Conservation (phyloP, 2,797 vertebrate species). For the Danio jaintianensis region DNA sequence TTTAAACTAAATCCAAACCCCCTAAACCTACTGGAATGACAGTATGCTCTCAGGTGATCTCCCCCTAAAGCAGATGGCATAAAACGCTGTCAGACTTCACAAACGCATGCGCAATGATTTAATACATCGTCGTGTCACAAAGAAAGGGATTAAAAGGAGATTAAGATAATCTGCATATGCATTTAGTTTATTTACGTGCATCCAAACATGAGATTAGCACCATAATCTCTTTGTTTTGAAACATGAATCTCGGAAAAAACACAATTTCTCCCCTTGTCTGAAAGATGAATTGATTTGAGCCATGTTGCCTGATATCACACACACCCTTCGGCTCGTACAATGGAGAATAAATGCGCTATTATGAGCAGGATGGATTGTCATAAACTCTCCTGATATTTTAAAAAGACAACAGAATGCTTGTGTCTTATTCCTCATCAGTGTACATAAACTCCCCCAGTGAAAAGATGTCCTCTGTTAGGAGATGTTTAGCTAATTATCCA, state of each 20-base stretch:
- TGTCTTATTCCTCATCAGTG: slow-evolving; percentile 49
- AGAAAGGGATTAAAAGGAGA: slow-evolving; percentile 33
- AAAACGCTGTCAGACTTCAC: background rate
- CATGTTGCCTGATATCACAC: background rate
- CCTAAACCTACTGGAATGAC: background rate
- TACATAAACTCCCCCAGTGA: slow-evolving; percentile 67
- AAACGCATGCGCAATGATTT: background rate
- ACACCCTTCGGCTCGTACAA: background rate
- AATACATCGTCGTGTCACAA: background rate
- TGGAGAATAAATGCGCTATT: background rate
- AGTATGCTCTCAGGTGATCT: background rate
- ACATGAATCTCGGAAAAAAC: background rate
- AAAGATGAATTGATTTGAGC: background rate
- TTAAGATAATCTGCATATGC: slow-evolving; percentile 27
- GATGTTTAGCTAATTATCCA: slow-evolving; percentile 75
- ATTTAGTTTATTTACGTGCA: background rate
- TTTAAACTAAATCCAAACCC: too few species aligned
- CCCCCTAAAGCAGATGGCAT: slow-evolving; percentile 2
- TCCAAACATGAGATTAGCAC: slow-evolving; percentile 31
- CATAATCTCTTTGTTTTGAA: background rate
- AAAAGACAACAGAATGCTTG: slow-evolving; percentile 28
- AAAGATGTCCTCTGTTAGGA: slow-evolving; percentile 70
- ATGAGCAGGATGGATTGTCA: background rate
- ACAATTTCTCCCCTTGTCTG: background rate
- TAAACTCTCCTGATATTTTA: slow-evolving; percentile 12